phyloP scores from a whole-genome alignment of 2,113 vertebrate species.

The Etia nguti region DNA sequence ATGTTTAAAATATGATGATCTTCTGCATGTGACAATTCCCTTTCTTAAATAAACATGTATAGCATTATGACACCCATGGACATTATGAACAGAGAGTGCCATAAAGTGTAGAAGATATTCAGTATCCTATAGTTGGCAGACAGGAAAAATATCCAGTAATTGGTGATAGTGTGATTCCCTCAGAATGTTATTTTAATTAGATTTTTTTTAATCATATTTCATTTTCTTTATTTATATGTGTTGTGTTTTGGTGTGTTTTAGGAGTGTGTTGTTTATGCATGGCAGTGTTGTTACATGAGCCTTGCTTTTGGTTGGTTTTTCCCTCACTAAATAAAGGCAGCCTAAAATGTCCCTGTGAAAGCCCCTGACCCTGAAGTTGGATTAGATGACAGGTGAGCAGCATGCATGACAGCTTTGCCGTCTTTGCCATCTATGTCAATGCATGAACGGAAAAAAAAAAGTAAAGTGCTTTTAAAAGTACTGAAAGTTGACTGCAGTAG shows the following conservation, averaged over 20 bases:
- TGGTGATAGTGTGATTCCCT: not conserved
- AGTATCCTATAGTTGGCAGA: not conserved
- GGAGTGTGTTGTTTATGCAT: not conserved
- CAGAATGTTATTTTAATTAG: not conserved
- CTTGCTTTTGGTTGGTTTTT: not conserved
- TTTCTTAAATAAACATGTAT: not conserved
- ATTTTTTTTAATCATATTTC: not conserved
- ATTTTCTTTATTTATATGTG: not conserved
- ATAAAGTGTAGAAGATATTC: not conserved
- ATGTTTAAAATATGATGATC: not conserved
- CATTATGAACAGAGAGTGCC: not conserved
- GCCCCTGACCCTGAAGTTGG: not conserved
- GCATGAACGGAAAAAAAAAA: not conserved
- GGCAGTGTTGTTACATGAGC: not conserved
- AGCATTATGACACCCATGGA: not conserved
- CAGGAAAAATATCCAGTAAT: not conserved
- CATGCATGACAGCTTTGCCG: not conserved
- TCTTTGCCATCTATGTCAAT: not conserved
- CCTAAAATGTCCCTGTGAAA: not conserved
- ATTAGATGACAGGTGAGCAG: not conserved
- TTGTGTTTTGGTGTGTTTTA: not conserved
- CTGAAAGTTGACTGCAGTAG: not conserved
- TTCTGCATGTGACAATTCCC: not conserved
- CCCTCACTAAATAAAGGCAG: not conserved
- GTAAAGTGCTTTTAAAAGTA: not conserved